Base-by-base conservation (phyloP, 1,140 invertebrate species). In the Anoplolepis gracilipes region DNA sequence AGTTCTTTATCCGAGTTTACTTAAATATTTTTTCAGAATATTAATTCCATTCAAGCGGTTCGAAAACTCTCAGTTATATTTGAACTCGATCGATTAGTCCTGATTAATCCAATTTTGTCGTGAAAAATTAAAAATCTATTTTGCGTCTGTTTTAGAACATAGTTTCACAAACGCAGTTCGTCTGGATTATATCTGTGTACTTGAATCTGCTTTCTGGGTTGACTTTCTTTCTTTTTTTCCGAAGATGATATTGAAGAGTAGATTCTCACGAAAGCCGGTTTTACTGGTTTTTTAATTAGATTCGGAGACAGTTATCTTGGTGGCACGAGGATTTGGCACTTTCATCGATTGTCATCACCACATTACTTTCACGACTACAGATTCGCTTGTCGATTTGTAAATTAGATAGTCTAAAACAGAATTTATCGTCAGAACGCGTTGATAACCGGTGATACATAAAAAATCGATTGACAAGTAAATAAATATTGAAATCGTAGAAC, bases 261-360 rank as follows among this genome's bases (percentile, higher is more conserved):
- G 53, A 88, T 88, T 88, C 79, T 85, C 67, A 84, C 73, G 53
- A 85, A 78, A 88, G 70, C 87, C 85, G 87, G 85, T 88, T 88
- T 59, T 88, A 87, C 87, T 88, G 85, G 85, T 87, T 87, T 77
- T 30, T 28, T 57, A 46, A 42, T 77, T 87, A 84, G 64, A 84
- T 77, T 77, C 72, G 39, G 33, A 64, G 72, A 64, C 57, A 46
- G 72, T 75, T 84, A 70, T 36, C 55, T n/a, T 46, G 5, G 67
- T 69, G 33, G 42, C 42, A 39, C 30, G 39, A 86, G 46, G 69
- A 77, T 87, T 88, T 70, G 46, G 25, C 79, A 87, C 85, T 75
- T 87, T 53, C 33, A 30, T 57, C 49, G 85, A 84, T 76, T 86
- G 69, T 53, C 55, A n/a, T 42, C 30, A 39, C 49, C 39, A 19